Conservation (phyloP, 30 jellyfish, hydroid and myxozoan genomes). For the Nemopilema nomurai region DNA sequence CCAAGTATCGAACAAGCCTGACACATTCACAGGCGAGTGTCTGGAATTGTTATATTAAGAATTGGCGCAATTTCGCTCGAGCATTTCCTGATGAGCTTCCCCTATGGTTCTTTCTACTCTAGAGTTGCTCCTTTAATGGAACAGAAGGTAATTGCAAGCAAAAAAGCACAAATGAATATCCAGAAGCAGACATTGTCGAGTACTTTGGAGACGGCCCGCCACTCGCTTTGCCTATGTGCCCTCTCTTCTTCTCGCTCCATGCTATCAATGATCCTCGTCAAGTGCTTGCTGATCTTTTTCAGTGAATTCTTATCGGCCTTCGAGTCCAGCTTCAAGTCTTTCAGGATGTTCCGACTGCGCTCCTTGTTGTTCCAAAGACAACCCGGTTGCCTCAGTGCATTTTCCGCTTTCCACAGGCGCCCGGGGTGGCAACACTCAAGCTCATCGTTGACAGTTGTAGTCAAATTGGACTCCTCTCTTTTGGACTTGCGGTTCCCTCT, state of each 20-base stretch:
- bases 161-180: conserved; percentile 64
- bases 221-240: conserved; percentile 66
- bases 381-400: conserved; percentile 16
- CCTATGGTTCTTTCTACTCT: not conserved
- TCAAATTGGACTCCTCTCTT: conserved; percentile 36
- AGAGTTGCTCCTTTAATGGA: conserved; percentile 63
- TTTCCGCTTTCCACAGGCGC: conserved; percentile 52
- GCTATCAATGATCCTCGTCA: conserved; percentile 47
- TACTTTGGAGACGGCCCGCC: conserved; percentile 77
- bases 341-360: not conserved
- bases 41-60: too few species aligned
- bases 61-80: too few species aligned
- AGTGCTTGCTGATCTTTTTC: conserved; percentile 24
- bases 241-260: conserved; percentile 63
- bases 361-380: conserved; percentile 53
- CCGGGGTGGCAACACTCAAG: conserved; percentile 79
- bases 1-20: too few species aligned
- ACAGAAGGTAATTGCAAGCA: conserved; percentile 42
- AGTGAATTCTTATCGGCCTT: conserved; percentile 23
- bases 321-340: conserved; percentile 23
- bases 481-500: conserved; percentile 13
- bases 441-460: conserved; percentile 41
- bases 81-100: too few species aligned
- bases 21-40: too few species aligned
- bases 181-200: conserved; percentile 75